Evolutionary conservation across 2,113 vertebrate genomes (phyloP), one percentile per base, ranked within the genome.

Genomic region (Clarias gariepinus): DNA sequence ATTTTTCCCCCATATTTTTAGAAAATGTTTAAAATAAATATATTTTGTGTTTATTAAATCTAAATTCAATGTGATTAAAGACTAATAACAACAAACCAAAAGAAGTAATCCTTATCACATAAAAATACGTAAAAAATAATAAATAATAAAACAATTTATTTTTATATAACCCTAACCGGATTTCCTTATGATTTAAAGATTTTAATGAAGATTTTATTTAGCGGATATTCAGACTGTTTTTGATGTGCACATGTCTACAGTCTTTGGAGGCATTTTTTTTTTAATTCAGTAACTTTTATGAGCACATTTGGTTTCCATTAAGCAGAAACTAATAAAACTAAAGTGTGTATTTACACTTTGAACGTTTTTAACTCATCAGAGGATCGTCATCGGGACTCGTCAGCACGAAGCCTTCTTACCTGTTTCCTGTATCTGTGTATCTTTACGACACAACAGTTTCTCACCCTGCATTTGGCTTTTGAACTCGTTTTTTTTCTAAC

Each of bases 371-470:
- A 58, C 9, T n/a, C 18, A 18, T 57, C 77, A 71, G 30, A 21
- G 23, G 58, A 60, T 60, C 9, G 57, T 47, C 47, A 47, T 47
- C 55, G 5, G 74, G 55, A 74, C 36, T 64, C 25, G 30, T 78
- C 57, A 52, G 57, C 41, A 7, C 33, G 61, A 73, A 83, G 33
- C 11, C 30, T 33, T 25, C 30, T 41, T 53, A 63, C 53, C 64
- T 10, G 3, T 33, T 87, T 84, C 64, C 60, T 85, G 82, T 85
- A 63, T 47, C 28, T 25, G 18, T 77, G 61, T 82, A 30, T 30
- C 53, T 86, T 30, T 80, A 78, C 58, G 36, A 7, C 60, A 4
- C 28, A 1, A 3, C 76, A 0, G 21, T 73, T 47, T 83, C 30
- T 61, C 76, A 78, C 8, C 30, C n/a, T 28, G 73, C 83, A 79